Evolutionary conservation across 2,113 vertebrate genomes (phyloP), one percentile per base, ranked within the genome.

Genomic region (Isurus oxyrinchus): DNA sequence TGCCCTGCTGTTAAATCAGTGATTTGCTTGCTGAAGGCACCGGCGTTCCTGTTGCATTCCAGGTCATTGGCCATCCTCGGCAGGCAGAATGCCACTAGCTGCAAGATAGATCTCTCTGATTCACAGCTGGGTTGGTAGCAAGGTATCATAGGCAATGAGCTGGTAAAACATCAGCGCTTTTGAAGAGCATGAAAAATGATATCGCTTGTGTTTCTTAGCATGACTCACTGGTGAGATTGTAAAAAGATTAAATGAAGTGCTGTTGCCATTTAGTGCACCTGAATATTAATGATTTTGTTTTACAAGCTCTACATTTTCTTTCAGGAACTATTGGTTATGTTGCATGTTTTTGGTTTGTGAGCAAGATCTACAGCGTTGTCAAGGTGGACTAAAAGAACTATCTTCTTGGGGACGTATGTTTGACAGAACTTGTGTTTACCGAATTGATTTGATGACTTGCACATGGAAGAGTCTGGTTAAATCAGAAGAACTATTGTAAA

Each of bases 341-440:
- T 96, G 99, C 99, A 96, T 99, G 99, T 97, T 99, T 99, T 98
- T 99, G 99, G 99, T 99, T 99, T 98, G 99, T 99, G 97, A 99
- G 99, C 97, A 99, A 99, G 98, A 99, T 99, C 98, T 99, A 99
- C 99, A 99, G 99, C 5, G 99, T 99, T 97, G 99, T 99, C 96
- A 99, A 99, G 97, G 99, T 99, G 97, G 99, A 99, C 97, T 97
- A 97, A 97, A 1, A 0, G 97, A 97, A 97, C 96, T 97, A 97
- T 96, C 96, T 97, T 97, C 97, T 97, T 96, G 96, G 95, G 97
- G 97, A 97, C 69, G 40, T 97, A 97, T 97, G 96, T 97, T 98
- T 98, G 90, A 95, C 44, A 35, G 90, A 72, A 72, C 19, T 55
- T 69, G 44, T 53, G 23, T 95, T 95, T 95, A 95, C 66, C n/a